Evolutionary conservation across 2,113 vertebrate genomes (phyloP).

Genomic region (Manacus vitellinus): DNA sequence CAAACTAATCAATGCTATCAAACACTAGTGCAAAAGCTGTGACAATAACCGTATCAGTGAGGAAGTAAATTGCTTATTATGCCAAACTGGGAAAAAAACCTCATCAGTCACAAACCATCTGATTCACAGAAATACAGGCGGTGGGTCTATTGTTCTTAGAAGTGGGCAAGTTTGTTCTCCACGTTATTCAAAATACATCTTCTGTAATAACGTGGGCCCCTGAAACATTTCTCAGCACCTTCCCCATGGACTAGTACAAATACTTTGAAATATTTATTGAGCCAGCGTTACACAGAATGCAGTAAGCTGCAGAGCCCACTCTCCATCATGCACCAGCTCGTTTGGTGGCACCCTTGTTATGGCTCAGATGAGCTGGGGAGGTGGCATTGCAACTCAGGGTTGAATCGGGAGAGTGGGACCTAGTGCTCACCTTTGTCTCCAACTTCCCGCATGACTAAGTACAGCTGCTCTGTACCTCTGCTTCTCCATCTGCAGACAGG

Average conservation of each 20-base stretch:
- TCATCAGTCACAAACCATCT: conserved; percentile 58
- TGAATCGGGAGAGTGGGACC: neutral
- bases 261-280: neutral
- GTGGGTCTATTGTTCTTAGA: conserved; percentile 2
- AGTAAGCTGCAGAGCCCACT: neutral
- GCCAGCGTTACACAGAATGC: rapidly evolving
- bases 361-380: rapidly evolving
- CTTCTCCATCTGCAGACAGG: neutral
- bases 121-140: conserved; percentile 52
- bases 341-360: neutral
- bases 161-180: neutral
- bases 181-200: rapidly evolving
- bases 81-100: conserved; percentile 48
- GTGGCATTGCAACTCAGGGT: neutral
- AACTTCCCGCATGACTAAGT: neutral
- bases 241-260: neutral
- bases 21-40: conserved; percentile 64
- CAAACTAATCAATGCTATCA: conserved; percentile 60
- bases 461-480: conserved; percentile 28
- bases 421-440: neutral
- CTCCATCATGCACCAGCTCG: rapidly evolving
- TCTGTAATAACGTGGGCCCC: neutral
- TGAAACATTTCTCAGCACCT: neutral
- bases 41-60: conserved; percentile 67
- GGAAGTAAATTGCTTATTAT: conserved; percentile 71